A percentile compares a stretch with the other conserved stretches of the same genome.
Evolutionary conservation across 1,140 invertebrate genomes (phyloP).

Genomic region (Nomia melanderi): DNA sequence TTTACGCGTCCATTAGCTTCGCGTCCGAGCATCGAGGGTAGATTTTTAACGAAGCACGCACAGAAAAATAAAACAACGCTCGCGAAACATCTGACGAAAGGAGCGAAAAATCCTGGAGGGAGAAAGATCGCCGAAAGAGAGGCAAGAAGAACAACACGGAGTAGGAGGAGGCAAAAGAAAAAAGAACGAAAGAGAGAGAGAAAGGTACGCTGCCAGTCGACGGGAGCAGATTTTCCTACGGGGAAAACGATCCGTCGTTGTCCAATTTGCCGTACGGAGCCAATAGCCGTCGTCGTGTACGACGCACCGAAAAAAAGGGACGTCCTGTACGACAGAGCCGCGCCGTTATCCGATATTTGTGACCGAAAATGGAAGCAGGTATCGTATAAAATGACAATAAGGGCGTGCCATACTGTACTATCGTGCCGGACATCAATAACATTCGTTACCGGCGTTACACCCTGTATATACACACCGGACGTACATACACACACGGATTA

Average conservation of each 20-base stretch:
- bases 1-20: too few relatives aligned
- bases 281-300: slow-evolving; percentile 60
- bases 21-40: too few relatives aligned
- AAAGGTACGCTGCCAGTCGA: slow-evolving; percentile 3
- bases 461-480: slow-evolving; percentile 41
- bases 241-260: slow-evolving; percentile 45
- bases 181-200: background rate
- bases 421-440: slow-evolving; percentile 71
- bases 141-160: background rate
- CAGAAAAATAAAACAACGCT: too few relatives aligned
- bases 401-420: slow-evolving; percentile 58
- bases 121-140: background rate
- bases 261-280: slow-evolving; percentile 64
- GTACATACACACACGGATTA: slow-evolving; percentile 27
- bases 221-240: slow-evolving; percentile 30
- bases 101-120: too few relatives aligned
- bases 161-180: too few relatives aligned
- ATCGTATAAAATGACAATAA: slow-evolving; percentile 74
- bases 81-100: too few relatives aligned
- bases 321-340: slow-evolving; percentile 44
- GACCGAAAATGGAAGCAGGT: slow-evolving; percentile 66
- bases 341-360: slow-evolving; percentile 70
- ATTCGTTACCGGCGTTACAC: slow-evolving; percentile 71
- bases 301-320: slow-evolving; percentile 52
- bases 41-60: too few relatives aligned